phyloP scores from a whole-genome alignment of 1,140 invertebrate species.

The Potamilus streckersoni region DNA sequence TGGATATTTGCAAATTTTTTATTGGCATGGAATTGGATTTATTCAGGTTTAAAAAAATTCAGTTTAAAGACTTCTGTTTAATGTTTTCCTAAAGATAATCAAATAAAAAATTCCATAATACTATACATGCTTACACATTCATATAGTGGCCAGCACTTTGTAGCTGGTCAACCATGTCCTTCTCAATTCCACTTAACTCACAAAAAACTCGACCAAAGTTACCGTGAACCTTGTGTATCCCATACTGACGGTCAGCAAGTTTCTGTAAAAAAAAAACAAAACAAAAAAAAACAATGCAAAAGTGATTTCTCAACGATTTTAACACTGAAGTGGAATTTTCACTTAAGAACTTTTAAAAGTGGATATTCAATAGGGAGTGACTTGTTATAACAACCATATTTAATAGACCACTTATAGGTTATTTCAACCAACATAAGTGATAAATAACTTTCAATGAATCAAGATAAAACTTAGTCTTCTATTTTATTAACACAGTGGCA shows the following conservation, averaged over 20 bases:
- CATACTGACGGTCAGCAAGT: conserved; percentile 82
- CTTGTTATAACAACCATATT: neutral
- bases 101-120: neutral
- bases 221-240: conserved; percentile 83
- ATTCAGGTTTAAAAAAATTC: too few species aligned
- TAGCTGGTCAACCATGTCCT: conserved; percentile 82
- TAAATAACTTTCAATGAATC: too few species aligned
- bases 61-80: too few species aligned
- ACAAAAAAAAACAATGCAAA: neutral
- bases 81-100: too few species aligned
- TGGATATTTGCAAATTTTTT: too few species aligned
- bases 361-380: neutral
- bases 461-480: too few species aligned
- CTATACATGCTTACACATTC: conserved; percentile 75
- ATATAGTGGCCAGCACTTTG: conserved; percentile 77
- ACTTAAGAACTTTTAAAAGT: too few species aligned
- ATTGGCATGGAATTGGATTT: too few species aligned
- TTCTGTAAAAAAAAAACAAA: conserved; percentile 55
- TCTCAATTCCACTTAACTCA: conserved; percentile 88
- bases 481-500: too few species aligned
- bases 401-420: too few species aligned
- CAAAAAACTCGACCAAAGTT: conserved; percentile 87
- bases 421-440: too few species aligned
- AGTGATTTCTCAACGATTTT: neutral
- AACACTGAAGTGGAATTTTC: neutral